A percentile compares a stretch with the other conserved stretches of the same genome.
Conservation (phyloP, 2,797 vertebrate species). For the Melanitta fusca region DNA sequence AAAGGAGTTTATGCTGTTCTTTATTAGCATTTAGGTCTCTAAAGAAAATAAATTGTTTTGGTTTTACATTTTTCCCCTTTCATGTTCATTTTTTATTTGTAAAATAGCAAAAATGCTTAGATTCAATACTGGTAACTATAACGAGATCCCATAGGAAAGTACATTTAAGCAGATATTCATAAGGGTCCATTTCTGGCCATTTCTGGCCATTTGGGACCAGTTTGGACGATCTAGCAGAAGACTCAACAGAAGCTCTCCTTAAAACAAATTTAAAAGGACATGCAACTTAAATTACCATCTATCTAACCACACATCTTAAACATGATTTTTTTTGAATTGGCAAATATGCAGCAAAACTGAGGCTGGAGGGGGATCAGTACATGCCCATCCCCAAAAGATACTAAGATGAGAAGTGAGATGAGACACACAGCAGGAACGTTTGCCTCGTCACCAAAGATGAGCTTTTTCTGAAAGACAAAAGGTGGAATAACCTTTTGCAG, state of each 20-base stretch:
- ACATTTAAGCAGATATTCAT: background rate
- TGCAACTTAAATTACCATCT: background rate
- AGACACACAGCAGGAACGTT: background rate
- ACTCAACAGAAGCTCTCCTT: background rate
- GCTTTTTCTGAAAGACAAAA: background rate
- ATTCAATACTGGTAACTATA: background rate
- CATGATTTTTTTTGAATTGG: background rate
- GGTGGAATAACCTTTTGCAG: rapidly evolving
- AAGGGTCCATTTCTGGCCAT: background rate
- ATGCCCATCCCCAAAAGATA: background rate
- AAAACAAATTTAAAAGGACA: background rate
- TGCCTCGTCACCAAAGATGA: background rate
- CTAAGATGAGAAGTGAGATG: background rate
- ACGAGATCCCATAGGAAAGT: background rate
- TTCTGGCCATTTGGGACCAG: background rate
- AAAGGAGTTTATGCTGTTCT: conserved; percentile 38
- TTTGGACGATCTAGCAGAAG: background rate
- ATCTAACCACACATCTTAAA: background rate
- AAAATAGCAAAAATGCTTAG: background rate
- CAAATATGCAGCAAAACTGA: background rate
- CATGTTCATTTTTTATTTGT: background rate
- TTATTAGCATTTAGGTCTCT: conserved; percentile 50
- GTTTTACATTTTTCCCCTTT: conserved; percentile 1
- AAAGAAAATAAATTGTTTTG: conserved; percentile 28
- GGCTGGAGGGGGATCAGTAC: background rate